Conservation (phyloP, 1,140 invertebrate genomes). For the Diachasmimorpha longicaudata region DNA sequence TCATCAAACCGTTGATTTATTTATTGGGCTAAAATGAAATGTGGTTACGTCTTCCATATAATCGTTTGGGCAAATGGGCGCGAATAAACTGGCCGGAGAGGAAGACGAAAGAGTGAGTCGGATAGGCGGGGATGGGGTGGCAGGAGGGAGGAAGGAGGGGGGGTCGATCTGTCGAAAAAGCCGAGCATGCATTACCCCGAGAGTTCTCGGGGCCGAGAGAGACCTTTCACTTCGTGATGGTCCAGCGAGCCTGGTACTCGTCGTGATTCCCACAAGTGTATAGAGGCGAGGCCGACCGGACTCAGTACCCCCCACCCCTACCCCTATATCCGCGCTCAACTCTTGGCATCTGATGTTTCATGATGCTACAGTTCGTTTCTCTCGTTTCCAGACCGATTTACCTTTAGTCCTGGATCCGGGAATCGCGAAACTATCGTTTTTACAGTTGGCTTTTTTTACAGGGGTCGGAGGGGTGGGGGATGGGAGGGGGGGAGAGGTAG, state of each 20-base stretch:
- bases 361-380: conserved; percentile 22
- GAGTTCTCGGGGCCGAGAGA: neutral
- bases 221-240: conserved; percentile 30
- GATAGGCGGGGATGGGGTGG: neutral
- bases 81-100: neutral
- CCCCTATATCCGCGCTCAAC: neutral
- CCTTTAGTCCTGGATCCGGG: conserved; percentile 17
- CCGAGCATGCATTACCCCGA: conserved; percentile 3
- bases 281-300: conserved; percentile 13
- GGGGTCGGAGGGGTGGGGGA: neutral
- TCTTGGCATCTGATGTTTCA: conserved; percentile 5
- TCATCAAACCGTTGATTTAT: conserved; percentile 1
- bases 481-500: neutral
- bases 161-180: conserved; percentile 8
- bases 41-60: conserved; percentile 7
- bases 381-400: conserved; percentile 2
- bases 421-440: conserved; percentile 14
- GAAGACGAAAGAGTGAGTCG: neutral
- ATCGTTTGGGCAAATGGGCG: conserved; percentile 8
- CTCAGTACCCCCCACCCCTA: neutral
- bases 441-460: neutral
- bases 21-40: conserved; percentile 4
- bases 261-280: conserved; percentile 28
- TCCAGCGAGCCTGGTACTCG: conserved; percentile 23
- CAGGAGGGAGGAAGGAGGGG: neutral